Conservation (phyloP, 1,140 invertebrate genomes). For the Neodiprion pinetum region DNA sequence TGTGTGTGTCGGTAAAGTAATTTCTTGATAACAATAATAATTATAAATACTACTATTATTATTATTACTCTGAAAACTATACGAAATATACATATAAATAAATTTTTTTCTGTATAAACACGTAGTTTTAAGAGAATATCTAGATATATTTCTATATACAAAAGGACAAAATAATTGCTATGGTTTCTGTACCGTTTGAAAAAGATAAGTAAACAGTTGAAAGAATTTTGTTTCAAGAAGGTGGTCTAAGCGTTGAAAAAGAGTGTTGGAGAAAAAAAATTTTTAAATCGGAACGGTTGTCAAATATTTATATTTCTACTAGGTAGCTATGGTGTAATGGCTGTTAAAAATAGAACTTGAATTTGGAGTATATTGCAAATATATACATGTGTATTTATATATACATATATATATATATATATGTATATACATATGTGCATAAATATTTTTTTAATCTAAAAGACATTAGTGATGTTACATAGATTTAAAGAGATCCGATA, state of each 20-base stretch:
- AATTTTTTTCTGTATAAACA: no score
- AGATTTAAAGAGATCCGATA: no score
- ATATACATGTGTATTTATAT: background rate
- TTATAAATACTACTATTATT: no score
- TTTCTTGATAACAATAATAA: no score
- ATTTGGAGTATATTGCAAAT: background rate
- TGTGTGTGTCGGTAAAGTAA: no score
- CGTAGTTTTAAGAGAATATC: no score
- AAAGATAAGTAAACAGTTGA: background rate
- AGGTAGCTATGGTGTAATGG: no score
- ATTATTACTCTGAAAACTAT: no score
- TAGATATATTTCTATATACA: background rate
- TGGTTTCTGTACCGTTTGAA: constrained; percentile 42
- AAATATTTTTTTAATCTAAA: background rate
- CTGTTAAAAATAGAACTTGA: no score
- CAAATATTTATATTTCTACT: background rate
- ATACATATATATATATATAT: background rate
- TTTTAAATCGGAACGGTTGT: no score
- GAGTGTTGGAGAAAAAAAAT: constrained; percentile 24
- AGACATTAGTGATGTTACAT: background rate
- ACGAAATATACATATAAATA: no score
- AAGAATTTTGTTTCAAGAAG: no score
- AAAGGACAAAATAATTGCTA: constrained; percentile 53
- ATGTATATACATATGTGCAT: background rate
- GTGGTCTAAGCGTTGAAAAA: constrained; percentile 8